Evolutionary conservation across 2,113 vertebrate genomes (phyloP).

Genomic region (Notothenia coriiceps): DNA sequence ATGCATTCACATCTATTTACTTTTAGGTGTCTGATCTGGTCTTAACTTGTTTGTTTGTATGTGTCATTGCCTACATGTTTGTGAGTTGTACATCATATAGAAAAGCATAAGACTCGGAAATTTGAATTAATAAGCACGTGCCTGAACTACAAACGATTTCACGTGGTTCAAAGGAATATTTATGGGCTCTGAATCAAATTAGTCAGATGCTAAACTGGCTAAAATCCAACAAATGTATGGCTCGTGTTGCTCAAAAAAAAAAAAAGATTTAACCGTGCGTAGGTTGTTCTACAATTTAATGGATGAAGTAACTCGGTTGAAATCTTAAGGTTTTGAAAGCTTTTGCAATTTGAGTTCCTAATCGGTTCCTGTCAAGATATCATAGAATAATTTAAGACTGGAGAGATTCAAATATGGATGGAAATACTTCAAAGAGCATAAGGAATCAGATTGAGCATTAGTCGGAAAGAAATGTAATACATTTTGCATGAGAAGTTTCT

Average conservation of each 20-base stretch:
- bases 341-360: constrained; percentile 36
- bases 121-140: constrained; percentile 49
- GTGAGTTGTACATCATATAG: constrained; percentile 30
- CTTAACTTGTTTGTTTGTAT: background rate
- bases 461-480: constrained; percentile 44
- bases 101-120: constrained; percentile 2
- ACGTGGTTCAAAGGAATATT: constrained; percentile 41
- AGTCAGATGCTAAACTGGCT: constrained; percentile 31
- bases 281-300: background rate
- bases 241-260: background rate
- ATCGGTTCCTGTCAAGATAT: constrained; percentile 50
- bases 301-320: constrained; percentile 47
- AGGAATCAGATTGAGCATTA: constrained; percentile 36
- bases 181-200: constrained; percentile 27
- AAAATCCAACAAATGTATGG: constrained; percentile 19
- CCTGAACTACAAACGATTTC: constrained; percentile 26
- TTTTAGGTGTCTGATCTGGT: background rate
- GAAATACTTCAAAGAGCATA: constrained; percentile 70
- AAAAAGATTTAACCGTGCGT: background rate
- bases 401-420: constrained; percentile 52
- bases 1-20: constrained; percentile 15
- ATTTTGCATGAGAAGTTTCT: constrained; percentile 71
- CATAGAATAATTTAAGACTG: constrained; percentile 56
- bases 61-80: background rate
- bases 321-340: constrained; percentile 29